These are phyloP conservation scores for Ceramica pisi DNA, from an alignment of 2,888 invertebrate species.

Conservation along the genomic window DNA sequence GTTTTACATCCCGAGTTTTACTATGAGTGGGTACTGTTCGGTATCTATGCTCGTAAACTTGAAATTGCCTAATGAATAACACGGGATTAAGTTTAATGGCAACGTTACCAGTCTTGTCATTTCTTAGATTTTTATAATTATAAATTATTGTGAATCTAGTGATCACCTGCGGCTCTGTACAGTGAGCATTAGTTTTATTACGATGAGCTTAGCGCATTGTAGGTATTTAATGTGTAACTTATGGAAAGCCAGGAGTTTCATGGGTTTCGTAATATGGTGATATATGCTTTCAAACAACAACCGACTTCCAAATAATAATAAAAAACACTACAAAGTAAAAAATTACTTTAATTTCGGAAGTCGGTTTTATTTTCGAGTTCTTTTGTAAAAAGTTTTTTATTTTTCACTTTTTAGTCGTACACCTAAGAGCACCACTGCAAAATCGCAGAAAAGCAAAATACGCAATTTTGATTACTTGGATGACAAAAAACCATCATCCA, in stretches of 20 bases:
- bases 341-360: too few relatives aligned
- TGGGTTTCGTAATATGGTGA: slow-evolving; percentile 23
- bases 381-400: too few relatives aligned
- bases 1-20: slow-evolving; percentile 75
- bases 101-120: slow-evolving; percentile 70
- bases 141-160: slow-evolving; percentile 55
- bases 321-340: too few relatives aligned
- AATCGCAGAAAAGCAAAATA: too few relatives aligned
- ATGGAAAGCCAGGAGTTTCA: slow-evolving; percentile 33
- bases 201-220: slow-evolving; percentile 37
- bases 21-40: slow-evolving; percentile 66
- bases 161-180: slow-evolving; percentile 55
- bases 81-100: slow-evolving; percentile 77
- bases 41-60: slow-evolving; percentile 75
- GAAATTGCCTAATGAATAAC: slow-evolving; percentile 80
- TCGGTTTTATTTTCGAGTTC: too few relatives aligned
- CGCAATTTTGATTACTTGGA: too few relatives aligned
- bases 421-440: too few relatives aligned
- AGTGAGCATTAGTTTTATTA: slow-evolving; percentile 54
- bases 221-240: slow-evolving; percentile 37
- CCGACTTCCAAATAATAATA: too few relatives aligned
- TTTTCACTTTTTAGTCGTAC: too few relatives aligned
- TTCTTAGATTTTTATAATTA: slow-evolving; percentile 71
- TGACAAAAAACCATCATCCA: too few relatives aligned
- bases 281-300: slow-evolving; percentile 15